Conservation (phyloP, 2,113 vertebrate species). For the Diadophis punctatus region DNA sequence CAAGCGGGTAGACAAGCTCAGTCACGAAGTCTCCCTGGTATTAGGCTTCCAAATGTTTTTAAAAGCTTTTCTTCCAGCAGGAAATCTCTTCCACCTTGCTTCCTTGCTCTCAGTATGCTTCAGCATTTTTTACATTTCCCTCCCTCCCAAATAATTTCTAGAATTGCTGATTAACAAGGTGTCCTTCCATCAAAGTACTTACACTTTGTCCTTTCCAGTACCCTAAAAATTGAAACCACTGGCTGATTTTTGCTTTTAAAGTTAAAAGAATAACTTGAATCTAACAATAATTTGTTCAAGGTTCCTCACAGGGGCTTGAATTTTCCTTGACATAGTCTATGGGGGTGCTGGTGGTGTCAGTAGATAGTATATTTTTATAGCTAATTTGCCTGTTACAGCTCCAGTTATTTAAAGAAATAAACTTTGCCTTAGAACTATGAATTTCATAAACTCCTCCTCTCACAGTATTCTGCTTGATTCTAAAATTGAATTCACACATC, state of each 20-base stretch:
- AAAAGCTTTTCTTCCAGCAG: background rate
- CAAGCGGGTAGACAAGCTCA: background rate
- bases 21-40: background rate
- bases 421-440: background rate
- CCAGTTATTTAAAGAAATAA: background rate
- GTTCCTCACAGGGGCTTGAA: background rate
- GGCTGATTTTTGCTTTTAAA: background rate
- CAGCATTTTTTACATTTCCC: constrained; percentile 46
- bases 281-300: background rate
- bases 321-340: background rate
- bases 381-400: background rate
- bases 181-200: constrained; percentile 7
- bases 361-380: background rate
- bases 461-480: background rate
- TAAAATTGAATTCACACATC: background rate
- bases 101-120: background rate
- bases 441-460: background rate
- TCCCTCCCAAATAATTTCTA: constrained; percentile 40
- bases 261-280: background rate
- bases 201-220: constrained; percentile 28
- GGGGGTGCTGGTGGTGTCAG: background rate
- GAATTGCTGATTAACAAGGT: constrained; percentile 24
- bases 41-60: background rate
- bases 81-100: constrained; percentile 47
- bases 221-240: fast-evolving